Percentiles rank a stretch among this genome's conserved stretches.
phyloP scores from a whole-genome alignment of 2,888 invertebrate species.

The Rhamphomyia laevipes region DNA sequence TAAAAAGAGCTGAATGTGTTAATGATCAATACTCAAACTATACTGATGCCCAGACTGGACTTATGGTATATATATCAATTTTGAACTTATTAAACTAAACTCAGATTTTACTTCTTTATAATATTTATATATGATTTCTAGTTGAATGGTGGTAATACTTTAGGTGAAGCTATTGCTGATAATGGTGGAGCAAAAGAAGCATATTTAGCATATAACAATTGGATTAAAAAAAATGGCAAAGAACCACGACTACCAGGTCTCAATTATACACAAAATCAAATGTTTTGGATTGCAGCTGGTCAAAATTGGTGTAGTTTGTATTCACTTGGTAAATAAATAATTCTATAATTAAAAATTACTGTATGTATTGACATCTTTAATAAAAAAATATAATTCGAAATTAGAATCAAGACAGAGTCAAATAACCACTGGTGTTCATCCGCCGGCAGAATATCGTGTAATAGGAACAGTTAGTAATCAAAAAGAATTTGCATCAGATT shows the following conservation, averaged over 20 bases:
- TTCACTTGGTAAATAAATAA: slow-evolving; percentile 2
- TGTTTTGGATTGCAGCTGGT: slow-evolving; percentile 10
- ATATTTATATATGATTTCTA: slow-evolving; percentile 7
- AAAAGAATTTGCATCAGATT: slow-evolving; percentile 3
- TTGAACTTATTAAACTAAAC: not conserved
- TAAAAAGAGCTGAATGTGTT: slow-evolving; percentile 71
- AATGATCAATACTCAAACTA: slow-evolving; percentile 83
- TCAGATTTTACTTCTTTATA: not conserved
- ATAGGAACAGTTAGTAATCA: slow-evolving; percentile 5
- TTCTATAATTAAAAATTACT: too few species aligned
- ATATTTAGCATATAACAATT: slow-evolving; percentile 8
- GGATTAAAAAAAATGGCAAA: slow-evolving; percentile 2
- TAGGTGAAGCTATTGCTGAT: slow-evolving; percentile 13
- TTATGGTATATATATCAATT: slow-evolving; percentile 47
- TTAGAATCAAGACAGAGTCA: not conserved
- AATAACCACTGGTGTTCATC: not conserved
- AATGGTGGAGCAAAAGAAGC: slow-evolving; percentile 9
- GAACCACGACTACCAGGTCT: slow-evolving; percentile 10
- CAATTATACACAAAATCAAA: slow-evolving; percentile 3
- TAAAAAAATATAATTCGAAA: not conserved
- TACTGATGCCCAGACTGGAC: slow-evolving; percentile 56
- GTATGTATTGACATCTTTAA: too few species aligned
- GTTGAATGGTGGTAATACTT: slow-evolving; percentile 8
- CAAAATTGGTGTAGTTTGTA: slow-evolving; percentile 6
- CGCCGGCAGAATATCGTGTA: slow-evolving; percentile 6